Evolutionary conservation across 2,797 vertebrate species (phyloP).

Genomic region (Phataginus tricuspis): DNA sequence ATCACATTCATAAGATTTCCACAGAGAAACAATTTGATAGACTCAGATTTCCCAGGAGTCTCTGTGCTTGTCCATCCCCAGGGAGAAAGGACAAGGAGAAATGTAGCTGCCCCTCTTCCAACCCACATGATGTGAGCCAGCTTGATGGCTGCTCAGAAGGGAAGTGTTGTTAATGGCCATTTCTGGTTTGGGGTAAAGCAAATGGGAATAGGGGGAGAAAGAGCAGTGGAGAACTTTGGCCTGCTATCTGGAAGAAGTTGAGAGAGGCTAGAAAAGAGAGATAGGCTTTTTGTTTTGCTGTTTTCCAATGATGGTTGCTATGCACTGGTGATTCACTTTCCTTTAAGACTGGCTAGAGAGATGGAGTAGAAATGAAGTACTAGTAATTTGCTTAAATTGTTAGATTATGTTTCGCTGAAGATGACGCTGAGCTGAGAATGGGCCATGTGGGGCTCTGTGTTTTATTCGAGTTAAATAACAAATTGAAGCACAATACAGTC

Average conservation of each 20-base stretch:
- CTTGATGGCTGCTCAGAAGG: not conserved
- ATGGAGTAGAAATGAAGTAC: not conserved
- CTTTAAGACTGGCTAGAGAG: not conserved
- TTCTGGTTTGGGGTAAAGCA: not conserved
- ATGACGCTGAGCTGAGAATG: not conserved
- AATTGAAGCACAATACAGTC: not conserved
- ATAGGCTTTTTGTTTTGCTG: not conserved
- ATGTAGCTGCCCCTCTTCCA: not conserved
- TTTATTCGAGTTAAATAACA: not conserved
- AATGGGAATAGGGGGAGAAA: not conserved
- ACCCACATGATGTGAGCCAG: not conserved
- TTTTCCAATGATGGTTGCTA: not conserved
- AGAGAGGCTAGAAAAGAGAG: not conserved
- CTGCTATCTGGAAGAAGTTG: not conserved
- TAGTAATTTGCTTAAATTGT: not conserved
- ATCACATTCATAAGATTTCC: not conserved
- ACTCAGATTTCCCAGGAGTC: not conserved
- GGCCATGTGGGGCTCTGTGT: not conserved
- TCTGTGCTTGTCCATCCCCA: not conserved
- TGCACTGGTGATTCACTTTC: not conserved
- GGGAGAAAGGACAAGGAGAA: not conserved
- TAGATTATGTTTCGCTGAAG: not conserved
- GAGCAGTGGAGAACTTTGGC: not conserved
- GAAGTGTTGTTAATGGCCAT: not conserved
- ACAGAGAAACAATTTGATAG: not conserved